Conservation (phyloP, 2,797 vertebrate species). For the Crenuchus spilurus region DNA sequence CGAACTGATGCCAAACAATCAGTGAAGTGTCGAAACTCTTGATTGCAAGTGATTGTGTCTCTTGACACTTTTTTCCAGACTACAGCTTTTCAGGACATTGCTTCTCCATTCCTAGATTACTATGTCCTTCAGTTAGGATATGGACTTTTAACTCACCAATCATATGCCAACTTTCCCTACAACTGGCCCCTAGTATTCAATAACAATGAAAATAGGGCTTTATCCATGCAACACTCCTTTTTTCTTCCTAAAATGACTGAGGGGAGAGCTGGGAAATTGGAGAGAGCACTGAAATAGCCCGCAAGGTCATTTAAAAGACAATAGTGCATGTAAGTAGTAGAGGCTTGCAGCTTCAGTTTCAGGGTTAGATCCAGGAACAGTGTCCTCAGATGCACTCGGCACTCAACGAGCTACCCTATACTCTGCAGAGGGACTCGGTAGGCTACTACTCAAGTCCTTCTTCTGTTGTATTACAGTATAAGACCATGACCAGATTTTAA, state of each 20-base stretch:
- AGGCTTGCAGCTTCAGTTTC: constrained; percentile 77
- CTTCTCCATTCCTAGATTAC: neutral
- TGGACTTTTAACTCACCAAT: neutral
- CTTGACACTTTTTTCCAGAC: neutral
- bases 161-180: constrained; percentile 17
- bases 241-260: constrained; percentile 69
- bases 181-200: constrained; percentile 57
- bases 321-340: constrained; percentile 76
- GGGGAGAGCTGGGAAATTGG: constrained; percentile 72
- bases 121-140: neutral
- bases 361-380: constrained; percentile 68
- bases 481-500: constrained; percentile 11
- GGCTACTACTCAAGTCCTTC: constrained; percentile 34
- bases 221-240: constrained; percentile 63
- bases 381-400: constrained; percentile 77
- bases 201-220: constrained; percentile 50
- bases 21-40: neutral
- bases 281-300: constrained; percentile 75
- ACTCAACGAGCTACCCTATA: constrained; percentile 41
- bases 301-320: constrained; percentile 82
- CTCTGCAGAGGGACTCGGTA: constrained; percentile 35
- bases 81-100: neutral
- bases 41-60: neutral
- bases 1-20: neutral
- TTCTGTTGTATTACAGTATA: constrained; percentile 29